Percentiles rank a stretch among this genome's conserved stretches.
Evolutionary conservation across 2,113 vertebrate species (phyloP).

Genomic region (Urocynchramus pylzowi): DNA sequence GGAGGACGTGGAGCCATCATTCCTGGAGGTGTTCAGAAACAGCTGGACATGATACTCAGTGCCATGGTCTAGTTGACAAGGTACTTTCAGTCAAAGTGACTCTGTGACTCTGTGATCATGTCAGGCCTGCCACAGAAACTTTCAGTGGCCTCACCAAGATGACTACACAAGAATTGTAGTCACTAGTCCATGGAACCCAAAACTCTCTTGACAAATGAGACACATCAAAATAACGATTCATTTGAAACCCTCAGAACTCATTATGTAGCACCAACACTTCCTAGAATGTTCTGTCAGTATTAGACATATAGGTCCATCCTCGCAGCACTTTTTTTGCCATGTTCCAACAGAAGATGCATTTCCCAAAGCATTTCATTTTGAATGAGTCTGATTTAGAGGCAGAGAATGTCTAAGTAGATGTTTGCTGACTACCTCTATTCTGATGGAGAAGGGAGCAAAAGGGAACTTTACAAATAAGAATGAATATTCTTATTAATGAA

Average conservation of each 20-base stretch:
- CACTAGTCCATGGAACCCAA: not conserved
- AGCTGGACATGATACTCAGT: not conserved
- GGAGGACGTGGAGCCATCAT: not conserved
- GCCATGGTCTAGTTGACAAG: not conserved
- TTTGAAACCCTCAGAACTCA: not conserved
- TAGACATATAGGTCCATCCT: not conserved
- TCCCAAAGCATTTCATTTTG: not conserved
- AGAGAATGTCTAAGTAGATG: fast-evolving
- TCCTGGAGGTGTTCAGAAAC: not conserved
- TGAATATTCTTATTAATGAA: too few relatives aligned
- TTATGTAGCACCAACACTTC: not conserved
- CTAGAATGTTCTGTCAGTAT: not conserved
- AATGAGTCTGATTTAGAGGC: not conserved
- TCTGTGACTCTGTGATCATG: fast-evolving
- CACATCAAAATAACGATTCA: not conserved
- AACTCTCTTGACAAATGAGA: not conserved
- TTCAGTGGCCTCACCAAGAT: not conserved
- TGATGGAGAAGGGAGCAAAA: not conserved
- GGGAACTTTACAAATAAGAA: not conserved
- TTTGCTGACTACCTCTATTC: not conserved
- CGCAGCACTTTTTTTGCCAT: not conserved
- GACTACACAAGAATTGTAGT: not conserved
- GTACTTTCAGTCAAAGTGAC: not conserved
- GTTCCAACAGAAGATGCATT: not conserved
- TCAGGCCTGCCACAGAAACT: not conserved